Conservation (phyloP, 2,797 vertebrate species). For the Leptoclinus maculatus region DNA sequence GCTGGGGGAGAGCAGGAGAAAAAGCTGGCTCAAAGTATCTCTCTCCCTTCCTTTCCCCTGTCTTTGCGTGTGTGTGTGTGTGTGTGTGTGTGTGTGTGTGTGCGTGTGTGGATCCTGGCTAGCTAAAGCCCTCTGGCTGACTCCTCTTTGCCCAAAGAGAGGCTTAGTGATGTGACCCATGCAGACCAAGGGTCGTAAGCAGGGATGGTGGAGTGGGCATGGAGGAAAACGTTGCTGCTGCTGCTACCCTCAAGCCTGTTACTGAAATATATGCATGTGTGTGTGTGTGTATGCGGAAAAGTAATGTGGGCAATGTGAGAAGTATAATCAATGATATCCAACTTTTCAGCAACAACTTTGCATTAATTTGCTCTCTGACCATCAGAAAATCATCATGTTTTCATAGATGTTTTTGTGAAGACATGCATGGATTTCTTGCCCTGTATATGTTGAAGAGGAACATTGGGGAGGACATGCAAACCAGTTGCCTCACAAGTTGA, state of each 20-base stretch:
- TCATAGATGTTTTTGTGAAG: neutral
- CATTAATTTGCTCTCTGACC: constrained; percentile 7
- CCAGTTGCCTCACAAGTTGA: neutral
- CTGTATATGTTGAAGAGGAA: neutral
- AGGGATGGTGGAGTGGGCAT: constrained; percentile 42
- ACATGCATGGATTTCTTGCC: neutral
- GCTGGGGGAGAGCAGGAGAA: constrained; percentile 54
- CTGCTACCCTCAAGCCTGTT: constrained; percentile 23
- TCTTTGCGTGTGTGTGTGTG: neutral
- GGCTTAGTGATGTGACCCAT: constrained; percentile 62
- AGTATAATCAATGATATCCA: constrained; percentile 41
- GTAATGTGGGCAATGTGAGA: constrained; percentile 18
- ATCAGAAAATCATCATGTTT: neutral
- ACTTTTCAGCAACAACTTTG: constrained; percentile 31
- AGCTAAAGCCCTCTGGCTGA: constrained; percentile 61
- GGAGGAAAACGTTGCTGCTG: constrained; percentile 22
- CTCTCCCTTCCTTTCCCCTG: constrained; percentile 19
- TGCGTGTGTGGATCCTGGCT: constrained; percentile 39
- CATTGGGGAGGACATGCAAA: neutral
- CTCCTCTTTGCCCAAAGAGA: constrained; percentile 58
- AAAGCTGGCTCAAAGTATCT: constrained; percentile 60
- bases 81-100: neutral
- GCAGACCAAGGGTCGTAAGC: constrained; percentile 37
- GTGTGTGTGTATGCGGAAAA: constrained; percentile 8
- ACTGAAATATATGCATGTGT: constrained; percentile 1